A percentile compares a stretch with the other conserved stretches of the same genome.
Evolutionary conservation across 2,888 invertebrate genomes (phyloP).

Genomic region (Cheilosia vernalis): DNA sequence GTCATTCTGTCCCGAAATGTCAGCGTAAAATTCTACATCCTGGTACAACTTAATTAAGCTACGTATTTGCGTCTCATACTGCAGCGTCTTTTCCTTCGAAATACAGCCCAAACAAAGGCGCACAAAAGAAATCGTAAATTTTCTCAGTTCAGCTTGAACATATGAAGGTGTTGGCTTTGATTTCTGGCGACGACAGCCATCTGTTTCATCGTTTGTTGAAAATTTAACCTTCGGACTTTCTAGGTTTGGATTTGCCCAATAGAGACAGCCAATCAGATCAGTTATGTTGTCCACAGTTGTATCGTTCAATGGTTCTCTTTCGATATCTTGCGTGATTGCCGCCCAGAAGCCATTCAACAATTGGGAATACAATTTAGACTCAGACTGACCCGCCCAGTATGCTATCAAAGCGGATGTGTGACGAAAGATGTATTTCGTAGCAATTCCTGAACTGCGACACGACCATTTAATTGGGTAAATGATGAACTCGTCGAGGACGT

Average conservation of each 20-base stretch:
- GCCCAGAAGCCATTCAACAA: slow-evolving; percentile 80
- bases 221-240: slow-evolving; percentile 86
- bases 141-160: slow-evolving; percentile 78
- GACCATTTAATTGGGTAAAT: slow-evolving; percentile 84
- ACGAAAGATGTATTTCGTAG: slow-evolving; percentile 84
- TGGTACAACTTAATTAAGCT: slow-evolving; percentile 86
- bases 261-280: slow-evolving; percentile 83
- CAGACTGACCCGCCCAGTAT: slow-evolving; percentile 85
- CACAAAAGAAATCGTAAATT: slow-evolving; percentile 79
- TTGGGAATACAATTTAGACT: slow-evolving; percentile 78
- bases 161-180: slow-evolving; percentile 45
- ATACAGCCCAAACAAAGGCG: slow-evolving; percentile 85
- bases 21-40: slow-evolving; percentile 84
- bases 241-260: slow-evolving; percentile 80
- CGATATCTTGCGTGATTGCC: slow-evolving; percentile 77
- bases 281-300: slow-evolving; percentile 81
- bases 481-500: slow-evolving; percentile 78
- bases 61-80: slow-evolving; percentile 85
- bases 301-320: slow-evolving; percentile 76
- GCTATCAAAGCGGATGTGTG: slow-evolving; percentile 84
- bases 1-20: slow-evolving; percentile 81
- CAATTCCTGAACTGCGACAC: slow-evolving; percentile 81
- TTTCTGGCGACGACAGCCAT: slow-evolving; percentile 47
- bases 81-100: slow-evolving; percentile 82
- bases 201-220: slow-evolving; percentile 78